Base-by-base conservation (phyloP, 2,113 vertebrate species). In the Brienomyrus brachyistius region DNA sequence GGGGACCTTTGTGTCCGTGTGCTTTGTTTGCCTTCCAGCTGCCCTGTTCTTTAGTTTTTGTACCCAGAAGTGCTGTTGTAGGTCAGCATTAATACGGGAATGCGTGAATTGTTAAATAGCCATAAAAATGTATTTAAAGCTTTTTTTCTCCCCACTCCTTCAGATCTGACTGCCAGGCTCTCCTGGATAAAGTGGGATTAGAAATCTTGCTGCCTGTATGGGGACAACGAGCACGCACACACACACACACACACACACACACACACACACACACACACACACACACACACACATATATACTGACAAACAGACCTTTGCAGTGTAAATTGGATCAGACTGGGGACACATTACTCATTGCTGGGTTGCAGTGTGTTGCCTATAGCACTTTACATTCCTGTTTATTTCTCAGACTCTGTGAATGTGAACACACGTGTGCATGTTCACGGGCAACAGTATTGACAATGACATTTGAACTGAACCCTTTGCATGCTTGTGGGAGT, bases 151-250 rank as follows among this genome's bases (percentile, higher is more conserved):
- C 77, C 27, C 89, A 50, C 9, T 23, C 85, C 88, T 89, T 84
- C 94, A 97, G 96, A 97, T 94, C 96, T 97, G 93, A 97, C 96
- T 92, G 96, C 97, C 91, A 96, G 95, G 52, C 96, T 97, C 85
- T 97, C 96, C 82, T 97, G 97, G 97, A 96, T 97, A 92, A 97
- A 97, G 93, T 96, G 96, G 97, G 96, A 97, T 96, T 97, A 84
- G 45, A 45, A 80, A 15, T 80, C 31, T 35, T 15, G 13, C 35
- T 43, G 74, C 74, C 31, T 80, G 35, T 40, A 40, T 80, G 35
- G 74, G 40, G 31, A 80, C 13, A 80, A 35, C 35, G 2, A 15
- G 31, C 35, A 80, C 0, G 43, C 31, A 77, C 70, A 77, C 31
- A 43, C 74, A 74, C 27, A 74, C 66, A 35, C 66, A 77, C 35